phyloP scores from a whole-genome alignment of 2,888 invertebrate species.

The Machimus rusticus region DNA sequence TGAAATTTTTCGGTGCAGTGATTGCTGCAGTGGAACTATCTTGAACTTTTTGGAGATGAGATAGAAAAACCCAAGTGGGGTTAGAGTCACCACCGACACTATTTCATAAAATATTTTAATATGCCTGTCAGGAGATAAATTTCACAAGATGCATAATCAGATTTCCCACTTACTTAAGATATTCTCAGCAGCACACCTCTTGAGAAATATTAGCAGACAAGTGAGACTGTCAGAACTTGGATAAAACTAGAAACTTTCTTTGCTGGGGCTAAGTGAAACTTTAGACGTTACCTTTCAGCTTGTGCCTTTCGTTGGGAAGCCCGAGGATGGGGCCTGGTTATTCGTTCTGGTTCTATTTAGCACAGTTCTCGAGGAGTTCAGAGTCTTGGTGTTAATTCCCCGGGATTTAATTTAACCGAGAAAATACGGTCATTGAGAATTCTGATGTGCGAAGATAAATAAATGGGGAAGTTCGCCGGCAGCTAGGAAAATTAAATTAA shows the following conservation, averaged over 20 bases:
- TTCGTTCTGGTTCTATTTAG: neutral
- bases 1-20: neutral
- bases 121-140: neutral
- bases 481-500: neutral
- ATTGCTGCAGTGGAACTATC: neutral
- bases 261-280: neutral
- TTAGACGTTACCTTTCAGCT: neutral
- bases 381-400: neutral
- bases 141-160: neutral
- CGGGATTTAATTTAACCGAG: neutral
- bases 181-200: neutral
- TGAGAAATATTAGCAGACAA: neutral
- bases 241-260: conserved; percentile 9
- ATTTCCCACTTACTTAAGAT: neutral
- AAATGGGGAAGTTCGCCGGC: neutral
- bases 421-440: neutral
- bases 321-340: neutral
- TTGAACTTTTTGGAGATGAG: neutral
- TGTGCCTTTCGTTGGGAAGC: neutral
- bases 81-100: neutral
- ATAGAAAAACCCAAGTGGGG: neutral
- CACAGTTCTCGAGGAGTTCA: neutral
- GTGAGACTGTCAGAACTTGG: conserved; percentile 13
- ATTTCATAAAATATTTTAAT: neutral
- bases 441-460: neutral